Conservation (phyloP, 2,888 invertebrate species). For the Latheticus oryzae region DNA sequence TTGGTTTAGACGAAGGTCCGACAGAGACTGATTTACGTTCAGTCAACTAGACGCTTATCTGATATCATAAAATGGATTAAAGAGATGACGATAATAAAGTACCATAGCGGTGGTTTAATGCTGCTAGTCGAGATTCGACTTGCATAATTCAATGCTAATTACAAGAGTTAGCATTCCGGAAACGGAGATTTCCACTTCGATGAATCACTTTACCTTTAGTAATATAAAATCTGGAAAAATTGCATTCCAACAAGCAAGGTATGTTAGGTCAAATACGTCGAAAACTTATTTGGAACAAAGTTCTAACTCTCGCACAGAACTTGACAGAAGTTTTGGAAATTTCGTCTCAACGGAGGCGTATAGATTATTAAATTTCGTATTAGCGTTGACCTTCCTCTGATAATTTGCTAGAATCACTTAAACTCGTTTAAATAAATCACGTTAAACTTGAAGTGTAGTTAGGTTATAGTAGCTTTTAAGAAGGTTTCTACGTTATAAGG, state of each 20-base stretch:
- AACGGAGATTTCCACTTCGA: conserved; percentile 10
- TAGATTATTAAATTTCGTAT: conserved; percentile 29
- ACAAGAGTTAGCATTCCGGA: conserved; percentile 9
- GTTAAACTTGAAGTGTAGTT: conserved; percentile 9
- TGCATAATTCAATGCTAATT: conserved; percentile 26
- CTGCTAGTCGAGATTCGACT: not conserved
- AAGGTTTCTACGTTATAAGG: too few relatives aligned
- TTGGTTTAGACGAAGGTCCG: conserved; percentile 11
- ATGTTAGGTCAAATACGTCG: too few relatives aligned
- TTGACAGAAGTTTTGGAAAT: conserved; percentile 28
- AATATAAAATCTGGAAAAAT: not conserved
- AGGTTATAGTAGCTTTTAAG: too few relatives aligned
- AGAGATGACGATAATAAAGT: conserved; percentile 10
- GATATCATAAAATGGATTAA: conserved; percentile 22
- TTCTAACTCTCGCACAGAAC: conserved; percentile 27
- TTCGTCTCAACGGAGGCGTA: conserved; percentile 22
- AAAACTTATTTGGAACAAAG: conserved; percentile 27
- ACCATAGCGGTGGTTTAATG: not conserved
- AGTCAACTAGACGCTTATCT: conserved; percentile 8
- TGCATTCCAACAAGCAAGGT: too few relatives aligned
- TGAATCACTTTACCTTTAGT: not conserved
- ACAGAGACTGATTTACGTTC: conserved; percentile 21
- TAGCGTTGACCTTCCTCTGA: conserved; percentile 2
- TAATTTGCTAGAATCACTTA: conserved; percentile 16
- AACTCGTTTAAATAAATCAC: conserved; percentile 12